A percentile compares a stretch with the other conserved stretches of the same genome.
phyloP scores from a whole-genome alignment of 2,113 vertebrate genomes.

The Mesitornis unicolor region DNA sequence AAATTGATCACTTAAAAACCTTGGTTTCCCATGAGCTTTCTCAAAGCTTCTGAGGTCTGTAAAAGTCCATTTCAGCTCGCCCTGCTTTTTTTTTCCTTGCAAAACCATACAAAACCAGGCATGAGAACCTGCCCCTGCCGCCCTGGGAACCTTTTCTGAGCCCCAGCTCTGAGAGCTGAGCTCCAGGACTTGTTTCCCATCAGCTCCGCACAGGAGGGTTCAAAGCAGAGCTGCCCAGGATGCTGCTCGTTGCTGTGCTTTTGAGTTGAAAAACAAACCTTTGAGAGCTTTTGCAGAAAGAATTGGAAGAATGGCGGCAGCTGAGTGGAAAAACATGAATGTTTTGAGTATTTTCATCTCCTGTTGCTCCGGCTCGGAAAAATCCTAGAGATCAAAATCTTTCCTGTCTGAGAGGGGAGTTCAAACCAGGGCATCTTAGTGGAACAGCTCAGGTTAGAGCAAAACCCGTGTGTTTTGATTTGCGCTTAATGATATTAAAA shows the following conservation, averaged over 20 bases:
- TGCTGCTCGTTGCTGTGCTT: background rate
- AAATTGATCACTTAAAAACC: no score
- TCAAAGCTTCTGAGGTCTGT: background rate
- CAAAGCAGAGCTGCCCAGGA: background rate
- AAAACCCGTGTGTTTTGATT: background rate
- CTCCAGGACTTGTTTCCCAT: background rate
- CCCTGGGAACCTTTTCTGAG: background rate
- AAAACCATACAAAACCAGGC: background rate
- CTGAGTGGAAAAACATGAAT: constrained; percentile 2
- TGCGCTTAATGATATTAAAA: background rate
- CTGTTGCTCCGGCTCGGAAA: background rate
- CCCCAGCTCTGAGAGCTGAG: background rate
- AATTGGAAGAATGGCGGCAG: constrained; percentile 20
- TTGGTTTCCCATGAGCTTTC: background rate
- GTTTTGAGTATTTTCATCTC: background rate
- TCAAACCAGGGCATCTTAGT: background rate
- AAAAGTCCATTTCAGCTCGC: background rate
- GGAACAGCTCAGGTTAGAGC: background rate
- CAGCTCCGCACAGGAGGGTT: background rate
- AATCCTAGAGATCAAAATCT: background rate
- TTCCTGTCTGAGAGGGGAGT: background rate
- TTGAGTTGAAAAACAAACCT: background rate
- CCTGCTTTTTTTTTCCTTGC: no score
- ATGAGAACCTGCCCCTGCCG: background rate
- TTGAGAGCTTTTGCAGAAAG: background rate